A percentile compares a stretch with the other conserved stretches of the same genome.
These are phyloP conservation scores for Petrolisthes cinctipes DNA, from an alignment of 2,888 invertebrate species.

Conservation along the genomic window DNA sequence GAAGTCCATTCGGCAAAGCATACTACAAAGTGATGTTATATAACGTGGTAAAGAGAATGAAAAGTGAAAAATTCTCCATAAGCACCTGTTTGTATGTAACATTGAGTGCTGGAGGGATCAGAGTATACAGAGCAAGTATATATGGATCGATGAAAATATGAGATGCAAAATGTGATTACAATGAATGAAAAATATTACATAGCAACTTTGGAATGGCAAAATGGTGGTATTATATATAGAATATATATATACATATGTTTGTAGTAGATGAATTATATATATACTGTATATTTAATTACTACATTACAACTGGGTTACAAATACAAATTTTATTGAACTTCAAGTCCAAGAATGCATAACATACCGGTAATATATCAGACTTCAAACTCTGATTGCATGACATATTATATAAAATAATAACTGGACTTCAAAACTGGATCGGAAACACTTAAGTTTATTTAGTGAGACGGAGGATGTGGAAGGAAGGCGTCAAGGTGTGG, in stretches of 20 bases:
- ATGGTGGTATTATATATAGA: conserved; percentile 17
- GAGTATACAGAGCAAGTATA: not conserved
- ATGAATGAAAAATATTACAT: conserved; percentile 5
- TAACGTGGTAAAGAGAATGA: not conserved
- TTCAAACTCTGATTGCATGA: too few species aligned
- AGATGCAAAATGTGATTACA: conserved; percentile 18
- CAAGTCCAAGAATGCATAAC: not conserved
- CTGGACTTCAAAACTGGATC: not conserved
- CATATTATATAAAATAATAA: not conserved
- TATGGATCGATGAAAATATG: conserved; percentile 29
- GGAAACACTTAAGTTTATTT: not conserved
- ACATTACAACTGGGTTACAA: not conserved
- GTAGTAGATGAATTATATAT: not conserved
- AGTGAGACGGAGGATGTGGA: not conserved
- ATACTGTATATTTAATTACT: not conserved
- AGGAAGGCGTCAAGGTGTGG: not conserved
- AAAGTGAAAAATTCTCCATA: too few species aligned
- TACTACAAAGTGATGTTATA: not conserved
- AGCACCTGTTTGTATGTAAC: too few species aligned
- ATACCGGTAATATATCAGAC: too few species aligned
- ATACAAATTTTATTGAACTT: not conserved
- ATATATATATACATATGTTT: conserved; percentile 1
- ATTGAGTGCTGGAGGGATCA: too few species aligned
- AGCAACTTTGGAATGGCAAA: conserved; percentile 25
- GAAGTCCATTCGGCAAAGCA: not conserved